Base-by-base conservation (phyloP, 2,888 invertebrate species). In the Abscondita cerata region DNA sequence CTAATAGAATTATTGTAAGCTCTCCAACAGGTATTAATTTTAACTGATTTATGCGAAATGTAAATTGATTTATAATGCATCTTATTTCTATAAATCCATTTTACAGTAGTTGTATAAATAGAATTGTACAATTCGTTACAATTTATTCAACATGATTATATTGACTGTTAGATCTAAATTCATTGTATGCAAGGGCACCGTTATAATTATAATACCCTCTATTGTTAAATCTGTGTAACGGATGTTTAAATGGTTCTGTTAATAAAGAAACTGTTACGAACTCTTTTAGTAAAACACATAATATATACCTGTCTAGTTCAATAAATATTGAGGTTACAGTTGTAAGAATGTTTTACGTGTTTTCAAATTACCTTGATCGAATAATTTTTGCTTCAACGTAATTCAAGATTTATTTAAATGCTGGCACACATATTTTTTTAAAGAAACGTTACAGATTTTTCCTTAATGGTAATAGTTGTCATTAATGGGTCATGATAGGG, bases 21-120 rank as follows among this genome's bases (percentile, higher is more conserved):
- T 52, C 52, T 59, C 64, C 53, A 59, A 38, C 33, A 52, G 56
- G 66, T 65, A 60, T 53, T 62, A 33, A 61, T 59, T 51, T 58
- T 65, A 67, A 65, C 63, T 70, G 70, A 70, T 69, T 70, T 70
- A 70, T 65, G 59, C 55, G 51, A 53, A 67, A 63, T 63, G 63
- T 60, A 66, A 68, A 66, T 67, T 54, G 25, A 25, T 58, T 53
- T 65, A 59, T 25, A 4, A 25, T 9, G 13, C 48, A 47, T 47
- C 55, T 55, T 47, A 55, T 19, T 38, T 9, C 12, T 13, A 9
- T 38, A 6, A 2, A 25, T 4, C 6, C 4, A 25, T 4, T 25
- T 25, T 25, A 6, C 25, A 25, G 25, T 25, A 25, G 2, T 25
- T 6, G 2, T 25, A 25, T 25, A 25, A 25, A 25, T 25, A 25